phyloP scores from a whole-genome alignment of 2,113 vertebrate species.

The Indri indri region DNA sequence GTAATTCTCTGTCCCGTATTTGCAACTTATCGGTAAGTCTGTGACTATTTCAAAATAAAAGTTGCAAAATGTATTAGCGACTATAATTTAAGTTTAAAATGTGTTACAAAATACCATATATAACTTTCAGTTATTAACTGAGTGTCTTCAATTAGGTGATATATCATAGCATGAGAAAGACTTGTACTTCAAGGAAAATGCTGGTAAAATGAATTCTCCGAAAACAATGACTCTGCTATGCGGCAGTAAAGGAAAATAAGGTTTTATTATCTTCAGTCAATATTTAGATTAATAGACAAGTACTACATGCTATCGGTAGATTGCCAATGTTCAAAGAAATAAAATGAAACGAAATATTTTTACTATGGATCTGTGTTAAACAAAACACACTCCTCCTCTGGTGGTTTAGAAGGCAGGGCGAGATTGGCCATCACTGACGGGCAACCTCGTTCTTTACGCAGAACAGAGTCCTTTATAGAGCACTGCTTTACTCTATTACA shows the following conservation, averaged over 20 bases:
- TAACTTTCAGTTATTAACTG: background rate
- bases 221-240: background rate
- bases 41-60: background rate
- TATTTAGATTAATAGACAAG: background rate
- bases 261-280: background rate
- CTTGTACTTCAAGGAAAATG: background rate
- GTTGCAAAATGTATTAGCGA: background rate
- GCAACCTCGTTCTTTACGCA: background rate
- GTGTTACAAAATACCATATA: background rate
- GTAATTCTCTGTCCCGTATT: background rate
- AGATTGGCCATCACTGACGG: rapidly evolving
- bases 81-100: background rate
- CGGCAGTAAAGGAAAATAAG: rapidly evolving
- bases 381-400: background rate
- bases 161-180: background rate
- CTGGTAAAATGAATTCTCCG: background rate
- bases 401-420: too few relatives aligned
- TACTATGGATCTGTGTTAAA: background rate
- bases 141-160: background rate
- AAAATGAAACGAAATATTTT: background rate
- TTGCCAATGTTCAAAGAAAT: background rate
- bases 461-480: background rate
- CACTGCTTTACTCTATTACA: background rate
- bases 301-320: background rate
- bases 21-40: background rate